Conservation (phyloP, 2,888 invertebrate genomes). For the Dichetophora obliterata region DNA sequence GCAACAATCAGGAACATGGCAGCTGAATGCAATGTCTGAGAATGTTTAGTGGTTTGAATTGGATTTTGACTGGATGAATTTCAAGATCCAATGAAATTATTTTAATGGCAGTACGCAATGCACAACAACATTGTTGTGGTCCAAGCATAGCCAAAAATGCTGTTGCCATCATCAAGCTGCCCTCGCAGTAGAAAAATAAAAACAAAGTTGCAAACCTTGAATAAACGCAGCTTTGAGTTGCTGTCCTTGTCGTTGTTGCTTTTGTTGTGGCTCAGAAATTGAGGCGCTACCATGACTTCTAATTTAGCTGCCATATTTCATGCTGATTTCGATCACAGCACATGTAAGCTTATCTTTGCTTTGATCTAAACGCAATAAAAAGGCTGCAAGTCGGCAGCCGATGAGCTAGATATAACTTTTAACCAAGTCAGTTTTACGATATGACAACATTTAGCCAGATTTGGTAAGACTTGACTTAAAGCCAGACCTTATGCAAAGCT, state of each 20-base stretch:
- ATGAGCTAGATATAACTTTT: neutral
- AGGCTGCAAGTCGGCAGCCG: neutral
- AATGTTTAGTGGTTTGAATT: constrained; percentile 17
- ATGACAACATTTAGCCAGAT: constrained; percentile 49
- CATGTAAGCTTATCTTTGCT: constrained; percentile 11
- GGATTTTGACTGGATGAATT: neutral
- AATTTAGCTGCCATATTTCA: constrained; percentile 26
- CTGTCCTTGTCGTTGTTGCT: neutral
- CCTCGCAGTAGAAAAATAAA: neutral
- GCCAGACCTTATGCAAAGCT: constrained; percentile 18
- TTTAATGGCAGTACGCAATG: constrained; percentile 3
- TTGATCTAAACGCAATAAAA: constrained; percentile 21
- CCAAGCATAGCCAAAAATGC: neutral
- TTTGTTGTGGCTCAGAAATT: neutral
- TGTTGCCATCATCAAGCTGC: neutral
- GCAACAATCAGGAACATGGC: constrained; percentile 3
- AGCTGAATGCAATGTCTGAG: constrained; percentile 11
- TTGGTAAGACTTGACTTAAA: constrained; percentile 49
- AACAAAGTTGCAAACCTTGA: neutral
- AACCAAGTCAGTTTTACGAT: neutral
- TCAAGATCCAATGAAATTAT: neutral
- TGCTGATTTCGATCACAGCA: constrained; percentile 11
- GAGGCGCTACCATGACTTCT: constrained; percentile 26
- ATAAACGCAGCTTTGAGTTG: neutral
- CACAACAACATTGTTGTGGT: neutral